Percentiles rank a stretch among this genome's conserved stretches.
Conservation (phyloP, 2,797 vertebrate genomes). For the Menidia menidia region DNA sequence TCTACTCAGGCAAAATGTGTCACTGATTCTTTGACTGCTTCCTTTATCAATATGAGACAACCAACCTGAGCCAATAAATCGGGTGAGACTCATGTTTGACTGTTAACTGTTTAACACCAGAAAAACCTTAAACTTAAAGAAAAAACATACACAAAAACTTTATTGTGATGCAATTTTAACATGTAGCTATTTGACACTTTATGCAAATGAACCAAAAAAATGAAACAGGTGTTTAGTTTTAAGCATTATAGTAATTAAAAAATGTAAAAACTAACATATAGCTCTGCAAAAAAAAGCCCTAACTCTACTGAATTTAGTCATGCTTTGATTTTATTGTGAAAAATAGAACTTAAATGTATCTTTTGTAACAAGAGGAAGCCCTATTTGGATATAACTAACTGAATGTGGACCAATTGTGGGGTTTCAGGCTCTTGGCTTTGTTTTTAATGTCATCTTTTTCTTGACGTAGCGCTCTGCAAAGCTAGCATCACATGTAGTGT, state of each 20-base stretch:
- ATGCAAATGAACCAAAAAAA: neutral
- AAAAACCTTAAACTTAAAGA: too few species aligned
- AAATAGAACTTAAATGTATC: too few species aligned
- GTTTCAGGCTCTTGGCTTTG: neutral
- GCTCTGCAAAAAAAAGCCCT: neutral
- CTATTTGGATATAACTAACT: neutral
- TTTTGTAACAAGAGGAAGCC: too few species aligned
- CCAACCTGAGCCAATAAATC: neutral
- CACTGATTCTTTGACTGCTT: neutral
- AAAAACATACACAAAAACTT: neutral
- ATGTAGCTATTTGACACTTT: neutral
- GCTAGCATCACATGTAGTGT: too few species aligned
- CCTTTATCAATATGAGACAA: neutral
- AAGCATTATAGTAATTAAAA: neutral
- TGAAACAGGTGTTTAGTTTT: neutral
- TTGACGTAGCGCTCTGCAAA: too few species aligned
- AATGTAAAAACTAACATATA: neutral
- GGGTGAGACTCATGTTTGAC: too few species aligned
- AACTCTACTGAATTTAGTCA: too few species aligned
- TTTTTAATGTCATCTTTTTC: too few species aligned
- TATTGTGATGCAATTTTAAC: neutral
- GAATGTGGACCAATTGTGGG: neutral
- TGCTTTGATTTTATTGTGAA: too few species aligned
- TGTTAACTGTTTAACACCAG: too few species aligned
- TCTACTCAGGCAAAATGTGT: neutral